phyloP scores from a whole-genome alignment of 2,888 invertebrate genomes.

The Drosophila fungiperda region DNA sequence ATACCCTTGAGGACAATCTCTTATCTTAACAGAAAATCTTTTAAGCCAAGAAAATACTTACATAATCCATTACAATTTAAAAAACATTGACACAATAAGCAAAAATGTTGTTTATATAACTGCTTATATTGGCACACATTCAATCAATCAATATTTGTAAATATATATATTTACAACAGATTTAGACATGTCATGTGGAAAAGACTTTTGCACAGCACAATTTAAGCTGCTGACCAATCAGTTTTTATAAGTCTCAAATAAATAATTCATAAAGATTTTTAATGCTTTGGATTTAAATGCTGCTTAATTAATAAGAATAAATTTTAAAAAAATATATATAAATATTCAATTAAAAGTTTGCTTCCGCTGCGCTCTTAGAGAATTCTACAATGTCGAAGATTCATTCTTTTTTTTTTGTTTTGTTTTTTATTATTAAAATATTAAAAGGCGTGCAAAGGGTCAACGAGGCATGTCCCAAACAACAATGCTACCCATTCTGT shows the following conservation, averaged over 20 bases:
- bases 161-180: neutral
- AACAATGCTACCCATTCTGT: slow-evolving; percentile 66
- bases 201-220: neutral
- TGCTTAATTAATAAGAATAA: neutral
- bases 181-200: neutral
- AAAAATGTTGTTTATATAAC: neutral
- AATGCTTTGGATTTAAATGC: neutral
- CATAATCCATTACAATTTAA: neutral
- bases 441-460: slow-evolving; percentile 41
- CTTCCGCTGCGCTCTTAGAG: neutral
- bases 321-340: neutral
- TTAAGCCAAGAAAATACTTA: neutral
- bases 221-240: neutral
- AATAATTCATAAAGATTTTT: neutral
- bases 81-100: neutral
- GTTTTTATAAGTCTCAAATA: neutral
- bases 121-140: neutral
- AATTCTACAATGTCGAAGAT: neutral
- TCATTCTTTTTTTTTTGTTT: neutral
- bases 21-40: neutral
- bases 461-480: slow-evolving; percentile 28
- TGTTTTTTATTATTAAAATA: slow-evolving; percentile 10
- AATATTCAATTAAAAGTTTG: slow-evolving; percentile 13
- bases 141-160: slow-evolving; percentile 8
- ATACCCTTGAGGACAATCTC: neutral